A percentile compares a stretch with the other conserved stretches of the same genome.
Evolutionary conservation across 1,140 invertebrate genomes (phyloP).

Genomic region (Aphelinus certus): DNA sequence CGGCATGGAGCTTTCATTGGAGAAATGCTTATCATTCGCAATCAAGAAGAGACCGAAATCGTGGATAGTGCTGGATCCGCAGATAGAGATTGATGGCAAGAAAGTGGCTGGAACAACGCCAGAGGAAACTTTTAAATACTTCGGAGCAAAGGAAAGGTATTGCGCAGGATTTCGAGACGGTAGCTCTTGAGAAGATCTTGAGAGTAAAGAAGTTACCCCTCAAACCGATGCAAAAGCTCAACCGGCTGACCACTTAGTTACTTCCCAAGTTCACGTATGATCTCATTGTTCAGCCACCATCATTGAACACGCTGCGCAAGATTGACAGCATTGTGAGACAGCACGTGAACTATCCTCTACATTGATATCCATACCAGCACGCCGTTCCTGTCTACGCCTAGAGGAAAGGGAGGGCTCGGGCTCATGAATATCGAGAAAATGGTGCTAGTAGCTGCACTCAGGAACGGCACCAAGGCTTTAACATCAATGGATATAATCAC

Average conservation of each 20-base stretch:
- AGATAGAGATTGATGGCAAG: neutral
- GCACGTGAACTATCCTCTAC: neutral
- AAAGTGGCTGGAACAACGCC: neutral
- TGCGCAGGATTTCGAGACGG: neutral
- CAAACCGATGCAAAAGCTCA: neutral
- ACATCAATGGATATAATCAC: neutral
- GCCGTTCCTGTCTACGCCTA: neutral
- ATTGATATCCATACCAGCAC: too few relatives aligned
- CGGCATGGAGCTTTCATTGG: conserved; percentile 50
- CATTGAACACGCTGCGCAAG: neutral
- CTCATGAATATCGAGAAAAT: neutral
- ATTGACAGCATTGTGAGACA: neutral
- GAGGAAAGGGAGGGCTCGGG: neutral
- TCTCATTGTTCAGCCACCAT: neutral
- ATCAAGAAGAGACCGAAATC: conserved; percentile 43
- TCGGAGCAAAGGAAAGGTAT: neutral
- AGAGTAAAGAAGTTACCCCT: neutral
- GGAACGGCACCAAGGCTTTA: neutral
- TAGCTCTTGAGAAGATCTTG: neutral
- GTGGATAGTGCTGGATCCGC: neutral
- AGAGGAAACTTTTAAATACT: neutral
- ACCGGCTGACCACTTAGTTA: too few relatives aligned
- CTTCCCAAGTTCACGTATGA: neutral
- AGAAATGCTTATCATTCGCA: conserved; percentile 53
- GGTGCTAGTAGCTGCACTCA: neutral